A percentile compares a stretch with the other conserved stretches of the same genome.
phyloP scores from a whole-genome alignment of 2,113 vertebrate genomes.

The Pelusios castaneus region DNA sequence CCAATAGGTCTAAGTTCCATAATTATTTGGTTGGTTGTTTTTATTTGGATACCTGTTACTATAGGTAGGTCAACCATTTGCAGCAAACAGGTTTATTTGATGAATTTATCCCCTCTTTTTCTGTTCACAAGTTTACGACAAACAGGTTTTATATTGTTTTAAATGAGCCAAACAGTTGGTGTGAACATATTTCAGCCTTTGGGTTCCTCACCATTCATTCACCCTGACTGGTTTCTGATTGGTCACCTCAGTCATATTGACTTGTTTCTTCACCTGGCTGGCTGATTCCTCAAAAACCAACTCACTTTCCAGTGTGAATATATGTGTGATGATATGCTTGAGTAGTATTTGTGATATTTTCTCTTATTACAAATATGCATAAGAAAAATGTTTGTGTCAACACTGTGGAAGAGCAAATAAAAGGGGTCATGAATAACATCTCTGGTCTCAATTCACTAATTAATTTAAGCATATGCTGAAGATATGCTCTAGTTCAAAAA shows the following conservation, averaged over 20 bases:
- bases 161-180: neutral
- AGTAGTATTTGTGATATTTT: neutral
- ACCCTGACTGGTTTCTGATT: neutral
- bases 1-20: neutral
- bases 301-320: neutral
- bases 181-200: slow-evolving; percentile 25
- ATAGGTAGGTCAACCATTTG: neutral
- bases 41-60: neutral
- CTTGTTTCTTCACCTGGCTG: neutral
- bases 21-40: slow-evolving; percentile 25
- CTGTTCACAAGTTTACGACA: slow-evolving; percentile 23
- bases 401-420: neutral
- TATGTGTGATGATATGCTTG: neutral
- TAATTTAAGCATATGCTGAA: neutral
- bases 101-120: slow-evolving; percentile 22
- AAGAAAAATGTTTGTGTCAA: neutral
- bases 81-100: slow-evolving; percentile 27
- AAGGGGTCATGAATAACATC: neutral
- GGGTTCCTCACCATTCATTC: neutral
- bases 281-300: neutral
- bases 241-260: neutral
- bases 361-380: neutral
- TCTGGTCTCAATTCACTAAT: neutral
- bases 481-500: neutral
- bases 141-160: slow-evolving; percentile 16